Evolutionary conservation across 2,797 vertebrate genomes (phyloP), one percentile per base, ranked within the genome.

Genomic region (Borostomias antarcticus): DNA sequence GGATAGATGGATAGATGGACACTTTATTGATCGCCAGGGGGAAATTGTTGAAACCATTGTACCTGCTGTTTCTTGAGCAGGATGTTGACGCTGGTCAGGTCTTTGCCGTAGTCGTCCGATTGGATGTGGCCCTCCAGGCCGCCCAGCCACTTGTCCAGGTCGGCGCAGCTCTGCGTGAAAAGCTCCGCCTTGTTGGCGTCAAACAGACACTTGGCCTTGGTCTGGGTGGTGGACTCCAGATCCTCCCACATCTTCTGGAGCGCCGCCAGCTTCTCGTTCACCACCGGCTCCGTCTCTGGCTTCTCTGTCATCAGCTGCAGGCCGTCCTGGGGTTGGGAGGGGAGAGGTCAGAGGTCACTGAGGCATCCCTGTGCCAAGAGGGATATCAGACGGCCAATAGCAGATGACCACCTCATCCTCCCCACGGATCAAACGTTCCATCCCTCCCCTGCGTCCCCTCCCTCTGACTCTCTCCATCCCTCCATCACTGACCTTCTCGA

Each of bases 11-110:
- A n/a, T n/a, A n/a, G n/a, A n/a, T n/a, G n/a, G n/a, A n/a, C n/a
- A n/a, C n/a, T n/a, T n/a, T n/a, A n/a, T n/a, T n/a, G n/a, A n/a
- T n/a, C n/a, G n/a, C n/a, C n/a, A n/a, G n/a, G n/a, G n/a, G n/a
- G n/a, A n/a, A n/a, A n/a, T n/a, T n/a, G n/a, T n/a, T n/a, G n/a
- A n/a, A n/a, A n/a, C n/a, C n/a, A n/a, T 23, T 86, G 89, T 86
- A 96, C 97, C 96, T 99, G 97, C 76, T 99, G 97, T 58, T 99
- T 99, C 89, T 99, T 99, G 60, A 99, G 91, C 72, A 99, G 91
- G 85, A 98, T 99, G 89, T 95, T 98, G 84, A 98, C 97, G 0
- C 96, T 98, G 80, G 97, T 99, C 60, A 99, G 94, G 75, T 99
- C 97, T 80, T 99, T 99, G 72, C 97, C 97, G 0, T 96, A 98